phyloP scores from a whole-genome alignment of 1,140 invertebrate genomes.

The Macrotrachela quadricornifera region DNA sequence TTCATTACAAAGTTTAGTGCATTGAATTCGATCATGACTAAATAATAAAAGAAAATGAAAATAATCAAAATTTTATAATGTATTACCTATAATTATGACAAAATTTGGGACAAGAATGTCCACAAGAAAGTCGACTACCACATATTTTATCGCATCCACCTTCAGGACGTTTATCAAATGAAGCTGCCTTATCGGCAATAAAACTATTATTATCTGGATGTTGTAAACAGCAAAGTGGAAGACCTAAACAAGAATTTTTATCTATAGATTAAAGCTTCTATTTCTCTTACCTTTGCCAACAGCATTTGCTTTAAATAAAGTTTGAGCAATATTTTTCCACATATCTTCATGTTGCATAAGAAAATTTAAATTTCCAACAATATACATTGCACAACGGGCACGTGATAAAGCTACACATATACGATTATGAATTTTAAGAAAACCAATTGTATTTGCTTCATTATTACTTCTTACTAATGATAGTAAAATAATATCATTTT shows the following conservation, averaged over 20 bases:
- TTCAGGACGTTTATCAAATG: slow-evolving; percentile 26
- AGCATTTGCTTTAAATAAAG: too few relatives aligned
- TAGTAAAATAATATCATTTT: slow-evolving; percentile 57
- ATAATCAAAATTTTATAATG: too few relatives aligned
- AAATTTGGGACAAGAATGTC: slow-evolving; percentile 18
- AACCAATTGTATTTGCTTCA: slow-evolving; percentile 47
- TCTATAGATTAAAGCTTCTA: too few relatives aligned
- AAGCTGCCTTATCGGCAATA: slow-evolving; percentile 13
- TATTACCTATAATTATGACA: slow-evolving; percentile 23
- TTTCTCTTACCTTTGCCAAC: too few relatives aligned
- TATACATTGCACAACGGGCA: slow-evolving; percentile 46
- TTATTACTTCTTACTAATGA: slow-evolving; percentile 55
- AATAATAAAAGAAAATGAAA: too few relatives aligned
- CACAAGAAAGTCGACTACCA: slow-evolving; percentile 18
- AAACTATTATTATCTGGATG: slow-evolving; percentile 12
- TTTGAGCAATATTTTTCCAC: slow-evolving; percentile 30
- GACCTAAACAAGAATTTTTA: too few relatives aligned
- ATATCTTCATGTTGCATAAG: slow-evolving; percentile 24
- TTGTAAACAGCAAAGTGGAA: not conserved
- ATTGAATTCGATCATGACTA: too few relatives aligned
- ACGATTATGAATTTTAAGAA: slow-evolving; percentile 49
- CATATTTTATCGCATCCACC: slow-evolving; percentile 27
- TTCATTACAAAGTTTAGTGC: slow-evolving; percentile 18
- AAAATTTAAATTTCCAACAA: slow-evolving; percentile 45
- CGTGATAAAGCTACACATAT: slow-evolving; percentile 61